Conservation (phyloP, 2,113 vertebrate species). For the Cyrtonyx montezumae region DNA sequence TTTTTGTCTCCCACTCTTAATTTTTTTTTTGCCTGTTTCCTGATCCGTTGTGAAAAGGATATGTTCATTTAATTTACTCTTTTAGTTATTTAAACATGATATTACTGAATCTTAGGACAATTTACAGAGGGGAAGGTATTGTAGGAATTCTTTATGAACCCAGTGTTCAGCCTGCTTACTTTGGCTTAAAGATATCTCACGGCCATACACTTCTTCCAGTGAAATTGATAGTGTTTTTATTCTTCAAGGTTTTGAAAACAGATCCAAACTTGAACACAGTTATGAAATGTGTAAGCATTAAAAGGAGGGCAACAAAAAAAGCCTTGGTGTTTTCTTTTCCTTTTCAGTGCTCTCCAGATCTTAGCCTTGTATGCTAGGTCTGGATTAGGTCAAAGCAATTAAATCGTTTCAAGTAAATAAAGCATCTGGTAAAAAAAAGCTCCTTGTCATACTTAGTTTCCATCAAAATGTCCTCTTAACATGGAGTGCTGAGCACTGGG, state of each 20-base stretch:
- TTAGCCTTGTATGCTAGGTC: neutral
- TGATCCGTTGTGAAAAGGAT: neutral
- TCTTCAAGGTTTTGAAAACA: neutral
- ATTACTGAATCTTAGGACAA: neutral
- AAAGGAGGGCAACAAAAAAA: neutral
- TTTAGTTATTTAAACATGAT: neutral
- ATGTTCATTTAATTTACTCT: neutral
- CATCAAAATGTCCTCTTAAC: slow-evolving; percentile 17
- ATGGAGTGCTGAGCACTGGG: neutral
- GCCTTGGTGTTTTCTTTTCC: neutral
- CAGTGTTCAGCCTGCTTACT: neutral
- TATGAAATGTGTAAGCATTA: neutral
- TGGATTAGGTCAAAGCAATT: slow-evolving; percentile 52
- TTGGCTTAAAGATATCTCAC: neutral
- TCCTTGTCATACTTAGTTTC: slow-evolving; percentile 29
- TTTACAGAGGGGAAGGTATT: neutral
- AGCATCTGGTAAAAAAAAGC: slow-evolving; percentile 34
- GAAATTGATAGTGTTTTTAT: neutral
- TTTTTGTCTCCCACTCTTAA: neutral
- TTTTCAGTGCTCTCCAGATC: neutral
- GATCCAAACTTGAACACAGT: neutral
- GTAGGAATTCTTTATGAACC: neutral
- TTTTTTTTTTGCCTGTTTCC: neutral
- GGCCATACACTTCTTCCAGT: neutral
- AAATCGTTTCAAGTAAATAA: slow-evolving; percentile 45